Evolutionary conservation across 2,797 vertebrate species (phyloP).

Genomic region (Enteromius trimaculatus): DNA sequence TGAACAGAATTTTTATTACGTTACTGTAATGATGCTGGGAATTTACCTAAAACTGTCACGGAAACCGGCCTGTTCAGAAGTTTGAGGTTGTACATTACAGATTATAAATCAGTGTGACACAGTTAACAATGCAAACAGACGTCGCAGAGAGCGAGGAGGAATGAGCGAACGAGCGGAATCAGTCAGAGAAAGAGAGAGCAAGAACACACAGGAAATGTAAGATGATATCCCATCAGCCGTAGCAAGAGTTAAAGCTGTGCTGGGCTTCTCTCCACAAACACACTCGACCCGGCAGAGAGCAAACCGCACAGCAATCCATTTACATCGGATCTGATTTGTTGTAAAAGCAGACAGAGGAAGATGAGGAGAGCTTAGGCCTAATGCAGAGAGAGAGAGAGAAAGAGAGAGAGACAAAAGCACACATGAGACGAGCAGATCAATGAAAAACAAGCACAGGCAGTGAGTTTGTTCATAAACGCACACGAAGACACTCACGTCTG

Average conservation of each 20-base stretch:
- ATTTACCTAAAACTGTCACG: background rate
- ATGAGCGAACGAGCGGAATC: background rate
- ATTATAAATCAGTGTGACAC: background rate
- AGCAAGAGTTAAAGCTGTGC: conserved; percentile 2
- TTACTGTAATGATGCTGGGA: background rate
- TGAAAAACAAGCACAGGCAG: conserved; percentile 11
- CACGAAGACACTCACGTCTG: background rate
- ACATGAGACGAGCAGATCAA: conserved; percentile 10
- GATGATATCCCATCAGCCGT: conserved; percentile 16
- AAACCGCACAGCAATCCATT: conserved; percentile 19
- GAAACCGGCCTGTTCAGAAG: background rate
- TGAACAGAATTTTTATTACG: background rate
- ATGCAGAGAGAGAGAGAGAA: conserved; percentile 61
- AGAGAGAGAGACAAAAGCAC: background rate
- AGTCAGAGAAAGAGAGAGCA: conserved; percentile 1
- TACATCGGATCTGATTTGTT: conserved; percentile 23
- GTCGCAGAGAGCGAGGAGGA: background rate
- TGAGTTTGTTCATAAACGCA: background rate
- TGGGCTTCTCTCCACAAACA: background rate
- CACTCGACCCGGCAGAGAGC: background rate
- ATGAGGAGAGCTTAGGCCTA: conserved; percentile 66
- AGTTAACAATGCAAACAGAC: conserved; percentile 8
- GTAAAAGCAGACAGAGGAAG: conserved; percentile 49
- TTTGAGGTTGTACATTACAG: background rate
- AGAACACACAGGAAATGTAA: conserved; percentile 11